phyloP scores from a whole-genome alignment of 64 coral and sea anemone genomes.

The Dendronephthya gigantea region DNA sequence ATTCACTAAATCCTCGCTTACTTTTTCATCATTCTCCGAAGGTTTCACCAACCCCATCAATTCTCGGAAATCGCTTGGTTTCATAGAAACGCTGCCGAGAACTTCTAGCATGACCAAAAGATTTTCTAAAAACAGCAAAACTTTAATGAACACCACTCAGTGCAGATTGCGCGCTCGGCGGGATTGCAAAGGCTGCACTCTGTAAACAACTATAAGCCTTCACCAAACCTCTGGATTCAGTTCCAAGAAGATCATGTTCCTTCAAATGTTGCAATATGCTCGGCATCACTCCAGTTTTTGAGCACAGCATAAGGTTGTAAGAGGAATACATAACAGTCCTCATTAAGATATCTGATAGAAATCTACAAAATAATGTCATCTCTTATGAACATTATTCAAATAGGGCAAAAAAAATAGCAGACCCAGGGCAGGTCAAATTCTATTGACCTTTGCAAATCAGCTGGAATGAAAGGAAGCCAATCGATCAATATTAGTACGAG shows the following conservation, averaged over 20 bases:
- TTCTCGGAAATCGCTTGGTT: constrained; percentile 62
- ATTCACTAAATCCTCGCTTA: neutral
- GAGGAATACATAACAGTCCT: neutral
- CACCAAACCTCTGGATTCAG: neutral
- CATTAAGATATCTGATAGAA: neutral
- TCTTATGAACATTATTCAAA: too few relatives aligned
- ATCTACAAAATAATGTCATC: neutral
- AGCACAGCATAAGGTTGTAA: constrained; percentile 81
- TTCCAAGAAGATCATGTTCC: neutral
- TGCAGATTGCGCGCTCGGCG: neutral
- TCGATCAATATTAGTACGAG: constrained; percentile 57
- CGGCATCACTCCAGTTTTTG: constrained; percentile 54
- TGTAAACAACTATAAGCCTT: neutral
- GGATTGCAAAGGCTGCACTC: too few relatives aligned
- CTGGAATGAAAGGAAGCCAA: constrained; percentile 48
- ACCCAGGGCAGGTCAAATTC: too few relatives aligned
- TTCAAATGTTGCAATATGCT: constrained; percentile 47
- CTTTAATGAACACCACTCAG: too few relatives aligned
- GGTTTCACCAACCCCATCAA: constrained; percentile 76
- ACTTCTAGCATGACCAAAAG: constrained; percentile 74
- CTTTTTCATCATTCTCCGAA: constrained; percentile 54
- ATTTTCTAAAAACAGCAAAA: constrained; percentile 50
- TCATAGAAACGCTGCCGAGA: constrained; percentile 73
- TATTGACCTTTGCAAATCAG: constrained; percentile 48
- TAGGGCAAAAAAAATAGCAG: too few relatives aligned